Evolutionary conservation across 30 jellyfish, hydroid and myxozoan species (phyloP), one percentile per base, ranked within the genome.

Genomic region (Turritopsis dohrnii): DNA sequence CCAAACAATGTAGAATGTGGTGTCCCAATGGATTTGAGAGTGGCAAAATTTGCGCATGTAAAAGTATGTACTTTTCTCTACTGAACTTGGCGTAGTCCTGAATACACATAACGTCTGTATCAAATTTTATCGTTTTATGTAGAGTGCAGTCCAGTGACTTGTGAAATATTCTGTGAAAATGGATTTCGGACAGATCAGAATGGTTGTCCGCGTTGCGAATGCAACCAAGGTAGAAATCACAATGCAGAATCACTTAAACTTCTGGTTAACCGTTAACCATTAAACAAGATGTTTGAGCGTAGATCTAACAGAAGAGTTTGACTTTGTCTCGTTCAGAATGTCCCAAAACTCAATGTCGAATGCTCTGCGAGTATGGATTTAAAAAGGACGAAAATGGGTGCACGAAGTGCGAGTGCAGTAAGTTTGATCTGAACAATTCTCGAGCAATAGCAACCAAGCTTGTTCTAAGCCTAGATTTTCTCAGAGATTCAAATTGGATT

Each of bases 371-470:
- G 65, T 80, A 53, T 80, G 87, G 87, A 21, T 80, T 80, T 41
- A 22, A 80, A 26, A 52, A 80, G 52, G 87, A 80, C 53, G 87
- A 80, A 52, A 65, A 80, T n/a, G 87, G 87, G 5, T 80, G 87
- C 81, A 29, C 54, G n/a, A 65, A 41, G 7, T 80, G 87, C 81
- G 26, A 80, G 53, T 80, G 87, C 84, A 71, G 65, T 65, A 65
- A 52, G 81, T 20, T 18, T n/a, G n/a, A n/a, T n/a, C n/a, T 18
- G 27, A 80, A 80, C 18, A 8, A 52, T n/a, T 76, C 53, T 76
- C 28, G 28, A 24, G 17, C 22, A 13, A 3, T 41, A 5, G 60
- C 60, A n/a, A n/a, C 60, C 60, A 41, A 41, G 60, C 13, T 5
- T 41, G 9, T 41, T 41, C 60, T 13, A 41, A 41, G 9, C 13